phyloP scores from a whole-genome alignment of 2,113 vertebrate genomes.

The Odobenus rosmarus region DNA sequence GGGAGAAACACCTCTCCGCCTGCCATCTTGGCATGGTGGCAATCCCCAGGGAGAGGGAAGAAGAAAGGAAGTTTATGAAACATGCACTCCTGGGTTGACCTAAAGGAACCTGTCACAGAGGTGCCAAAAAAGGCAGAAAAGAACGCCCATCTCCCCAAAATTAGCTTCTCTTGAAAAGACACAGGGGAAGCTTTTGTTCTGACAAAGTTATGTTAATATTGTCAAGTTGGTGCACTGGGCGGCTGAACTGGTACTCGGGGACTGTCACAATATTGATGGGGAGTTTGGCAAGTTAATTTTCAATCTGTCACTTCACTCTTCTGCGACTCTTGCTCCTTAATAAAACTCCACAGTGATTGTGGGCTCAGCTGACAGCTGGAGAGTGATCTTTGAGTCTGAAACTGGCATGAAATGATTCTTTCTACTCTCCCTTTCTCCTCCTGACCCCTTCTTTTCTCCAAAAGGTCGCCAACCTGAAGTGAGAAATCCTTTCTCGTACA shows the following conservation, averaged over 20 bases:
- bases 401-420: background rate
- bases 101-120: constrained; percentile 33
- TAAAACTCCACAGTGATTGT: constrained; percentile 63
- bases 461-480: background rate
- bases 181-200: constrained; percentile 67
- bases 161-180: constrained; percentile 62
- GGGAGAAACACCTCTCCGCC: background rate
- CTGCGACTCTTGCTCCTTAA: constrained; percentile 67
- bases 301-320: constrained; percentile 82
- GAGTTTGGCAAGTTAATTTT: constrained; percentile 86
- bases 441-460: background rate
- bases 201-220: constrained; percentile 52
- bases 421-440: background rate
- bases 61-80: constrained; percentile 36
- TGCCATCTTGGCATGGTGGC: background rate
- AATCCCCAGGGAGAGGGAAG: background rate
- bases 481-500: background rate
- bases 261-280: constrained; percentile 84
- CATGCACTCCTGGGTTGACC: background rate
- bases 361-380: constrained; percentile 74
- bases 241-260: constrained; percentile 67
- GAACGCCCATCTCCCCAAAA: constrained; percentile 26
- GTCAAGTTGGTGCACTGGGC: constrained; percentile 71
- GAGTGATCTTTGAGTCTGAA: constrained; percentile 57
- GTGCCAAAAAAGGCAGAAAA: background rate